phyloP scores from a whole-genome alignment of 1,140 invertebrate species.

The Hydropsyche tenuis region DNA sequence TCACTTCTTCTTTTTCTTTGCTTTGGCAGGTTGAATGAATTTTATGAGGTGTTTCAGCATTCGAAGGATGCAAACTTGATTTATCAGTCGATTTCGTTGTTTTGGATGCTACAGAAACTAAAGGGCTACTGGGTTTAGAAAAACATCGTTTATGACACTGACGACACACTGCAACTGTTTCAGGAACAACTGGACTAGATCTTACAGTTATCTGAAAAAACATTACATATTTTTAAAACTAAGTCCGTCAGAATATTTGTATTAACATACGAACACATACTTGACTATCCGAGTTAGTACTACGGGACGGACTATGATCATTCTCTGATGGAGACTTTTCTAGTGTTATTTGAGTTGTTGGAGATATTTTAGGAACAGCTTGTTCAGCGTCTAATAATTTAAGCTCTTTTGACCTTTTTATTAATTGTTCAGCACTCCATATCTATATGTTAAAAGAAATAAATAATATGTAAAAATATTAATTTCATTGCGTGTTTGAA shows the following conservation, averaged over 20 bases:
- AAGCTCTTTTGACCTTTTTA: constrained; percentile 71
- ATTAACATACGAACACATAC: constrained; percentile 55
- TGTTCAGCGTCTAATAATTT: constrained; percentile 63
- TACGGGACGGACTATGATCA: constrained; percentile 71
- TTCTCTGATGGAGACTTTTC: constrained; percentile 62
- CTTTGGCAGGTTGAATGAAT: constrained; percentile 40
- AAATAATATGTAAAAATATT: background rate
- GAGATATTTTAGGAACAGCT: constrained; percentile 55
- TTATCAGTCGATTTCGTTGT: constrained; percentile 30
- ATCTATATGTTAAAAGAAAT: constrained; percentile 51
- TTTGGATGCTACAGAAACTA: constrained; percentile 37
- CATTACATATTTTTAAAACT: background rate
- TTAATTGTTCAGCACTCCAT: constrained; percentile 75
- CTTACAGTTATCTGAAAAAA: constrained; percentile 71
- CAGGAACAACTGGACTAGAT: constrained; percentile 70
- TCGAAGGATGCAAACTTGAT: constrained; percentile 20
- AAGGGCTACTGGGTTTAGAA: constrained; percentile 62
- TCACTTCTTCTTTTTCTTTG: constrained; percentile 23
- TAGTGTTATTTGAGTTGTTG: constrained; percentile 54
- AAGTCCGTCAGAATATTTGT: background rate
- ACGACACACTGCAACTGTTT: constrained; percentile 71
- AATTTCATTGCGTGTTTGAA: too few relatives aligned
- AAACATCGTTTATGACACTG: constrained; percentile 77
- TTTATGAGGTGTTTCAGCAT: constrained; percentile 25
- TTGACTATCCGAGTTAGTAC: constrained; percentile 75